Evolutionary conservation across 1,140 invertebrate species (phyloP), one percentile per base, ranked within the genome.

Genomic region (Lordiphosa collinella): DNA sequence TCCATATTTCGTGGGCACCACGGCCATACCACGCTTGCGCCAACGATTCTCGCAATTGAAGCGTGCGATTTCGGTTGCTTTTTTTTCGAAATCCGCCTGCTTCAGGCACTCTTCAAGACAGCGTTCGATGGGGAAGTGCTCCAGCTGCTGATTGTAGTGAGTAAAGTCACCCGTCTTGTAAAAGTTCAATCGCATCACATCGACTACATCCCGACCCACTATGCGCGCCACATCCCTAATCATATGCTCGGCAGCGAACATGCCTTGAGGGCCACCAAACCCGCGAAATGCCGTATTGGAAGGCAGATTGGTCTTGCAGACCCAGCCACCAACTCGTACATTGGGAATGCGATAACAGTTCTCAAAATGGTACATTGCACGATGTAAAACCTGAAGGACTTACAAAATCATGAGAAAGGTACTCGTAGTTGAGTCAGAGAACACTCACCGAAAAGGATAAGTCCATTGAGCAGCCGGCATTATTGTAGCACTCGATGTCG

Each of bases 211-310:
- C 49, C 92, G 92, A 1, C 91, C 90, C 8, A 96, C 88, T 68
- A 91, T 92, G 40, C 92, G 91, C 4, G 96, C 95, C 13, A 97
- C 91, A 65, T 95, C 92, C 40, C 93, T 90, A 16, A 96, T 91
- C 37, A 96, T 93, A 59, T 91, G 93, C 90, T 98, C 96, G 0
- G 91, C 93, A 2, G 93, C 91, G 84, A 96, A 94, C 95, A 97
- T 97, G 25, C 94, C 96, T 89, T 97, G 96, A 0, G 96, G 96
- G 0, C 93, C 95, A n/a, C 96, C 96, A 85, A 97, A 97, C 10
- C 96, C 96, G 65, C 96, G 89, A 76, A 97, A 98, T 3, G 96
- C 96, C 0, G 96, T 98, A 73, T 97, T 97, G 0, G 96, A 96
- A 0, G 95, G 93, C 12, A 96, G 86, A 91, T 97, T 97, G 0